phyloP scores from a whole-genome alignment of 2,113 vertebrate species.

The Coracopsis vasa region DNA sequence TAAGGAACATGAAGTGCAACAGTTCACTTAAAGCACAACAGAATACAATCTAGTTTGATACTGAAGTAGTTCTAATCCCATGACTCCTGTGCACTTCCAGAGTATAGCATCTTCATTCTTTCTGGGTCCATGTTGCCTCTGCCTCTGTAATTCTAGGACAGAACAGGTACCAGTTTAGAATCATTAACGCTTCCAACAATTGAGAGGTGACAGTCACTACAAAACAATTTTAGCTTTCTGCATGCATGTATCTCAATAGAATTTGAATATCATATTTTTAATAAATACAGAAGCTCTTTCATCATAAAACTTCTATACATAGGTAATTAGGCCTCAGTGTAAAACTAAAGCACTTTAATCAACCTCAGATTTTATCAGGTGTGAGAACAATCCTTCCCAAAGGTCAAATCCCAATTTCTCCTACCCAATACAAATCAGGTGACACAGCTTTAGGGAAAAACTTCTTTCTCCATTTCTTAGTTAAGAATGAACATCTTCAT shows the following conservation, averaged over 20 bases:
- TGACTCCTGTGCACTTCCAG: conserved; percentile 46
- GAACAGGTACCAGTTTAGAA: background rate
- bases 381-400: background rate
- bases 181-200: background rate
- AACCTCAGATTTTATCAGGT: background rate
- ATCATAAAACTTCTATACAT: background rate
- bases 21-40: conserved; percentile 3
- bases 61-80: conserved; percentile 68
- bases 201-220: background rate
- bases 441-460: background rate
- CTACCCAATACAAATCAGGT: background rate
- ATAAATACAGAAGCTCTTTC: background rate
- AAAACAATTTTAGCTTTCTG: background rate
- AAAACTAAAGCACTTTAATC: background rate
- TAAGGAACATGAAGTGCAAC: background rate
- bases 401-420: background rate
- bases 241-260: background rate
- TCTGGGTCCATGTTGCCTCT: conserved; percentile 1
- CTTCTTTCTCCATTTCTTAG: background rate
- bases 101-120: conserved; percentile 9
- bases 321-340: background rate
- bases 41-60: background rate
- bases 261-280: background rate
- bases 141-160: conserved; percentile 51
- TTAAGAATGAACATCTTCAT: background rate